Conservation (phyloP, 2,113 vertebrate genomes). For the Anoura caudifer region DNA sequence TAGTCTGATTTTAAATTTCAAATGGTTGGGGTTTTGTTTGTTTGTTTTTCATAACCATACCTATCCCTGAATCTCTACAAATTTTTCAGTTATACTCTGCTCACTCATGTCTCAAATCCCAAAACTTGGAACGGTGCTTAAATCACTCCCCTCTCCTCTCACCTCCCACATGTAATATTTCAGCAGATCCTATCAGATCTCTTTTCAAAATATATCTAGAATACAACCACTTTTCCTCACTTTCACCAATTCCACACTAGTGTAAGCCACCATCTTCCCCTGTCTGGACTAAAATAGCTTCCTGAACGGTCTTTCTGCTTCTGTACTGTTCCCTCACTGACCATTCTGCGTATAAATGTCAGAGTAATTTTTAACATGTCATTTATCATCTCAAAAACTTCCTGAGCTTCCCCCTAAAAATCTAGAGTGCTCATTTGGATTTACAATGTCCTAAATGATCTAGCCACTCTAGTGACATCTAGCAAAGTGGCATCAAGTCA, state of each 20-base stretch:
- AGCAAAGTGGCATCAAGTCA: neutral
- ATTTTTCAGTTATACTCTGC: neutral
- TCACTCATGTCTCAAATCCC: neutral
- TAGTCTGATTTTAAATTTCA: neutral
- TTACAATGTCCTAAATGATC: neutral
- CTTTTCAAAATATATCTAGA: neutral
- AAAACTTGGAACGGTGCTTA: neutral
- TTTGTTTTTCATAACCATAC: neutral
- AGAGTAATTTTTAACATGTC: neutral
- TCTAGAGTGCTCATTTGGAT: neutral
- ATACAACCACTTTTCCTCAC: neutral
- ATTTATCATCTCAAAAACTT: neutral
- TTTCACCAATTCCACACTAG: neutral
- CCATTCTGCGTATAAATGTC: neutral
- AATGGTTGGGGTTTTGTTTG: neutral
- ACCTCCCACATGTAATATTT: neutral
- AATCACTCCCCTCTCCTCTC: neutral
- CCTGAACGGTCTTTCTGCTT: neutral
- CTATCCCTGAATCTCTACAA: neutral
- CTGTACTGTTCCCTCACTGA: neutral
- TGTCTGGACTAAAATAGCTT: neutral
- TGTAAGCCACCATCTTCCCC: neutral
- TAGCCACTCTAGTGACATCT: neutral
- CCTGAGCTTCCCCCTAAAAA: neutral
- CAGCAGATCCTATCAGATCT: too few species aligned